Evolutionary conservation across 1,140 invertebrate species (phyloP).

Genomic region (Brachionus rubens): DNA sequence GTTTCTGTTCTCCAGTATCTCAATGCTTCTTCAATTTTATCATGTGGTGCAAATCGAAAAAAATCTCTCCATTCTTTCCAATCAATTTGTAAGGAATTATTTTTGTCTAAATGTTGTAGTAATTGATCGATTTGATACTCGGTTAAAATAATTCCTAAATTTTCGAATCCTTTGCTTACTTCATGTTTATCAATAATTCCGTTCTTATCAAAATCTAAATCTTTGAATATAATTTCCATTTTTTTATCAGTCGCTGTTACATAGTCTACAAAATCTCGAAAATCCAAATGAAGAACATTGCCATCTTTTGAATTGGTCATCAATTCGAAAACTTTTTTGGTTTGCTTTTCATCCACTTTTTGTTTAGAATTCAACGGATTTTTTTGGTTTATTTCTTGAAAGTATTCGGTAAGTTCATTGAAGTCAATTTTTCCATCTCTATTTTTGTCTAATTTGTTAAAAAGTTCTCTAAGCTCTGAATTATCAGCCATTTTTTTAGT

Average conservation of each 20-base stretch:
- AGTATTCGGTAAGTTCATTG: constrained; percentile 31
- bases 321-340: not conserved
- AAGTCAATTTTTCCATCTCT: constrained; percentile 45
- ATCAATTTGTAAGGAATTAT: not conserved
- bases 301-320: not conserved
- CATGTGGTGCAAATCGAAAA: constrained; percentile 34
- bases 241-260: constrained; percentile 28
- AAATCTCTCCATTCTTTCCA: constrained; percentile 38
- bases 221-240: constrained; percentile 40
- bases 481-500: not conserved
- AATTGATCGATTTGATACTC: not conserved
- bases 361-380: not conserved
- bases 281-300: not conserved
- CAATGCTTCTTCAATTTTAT: constrained; percentile 21
- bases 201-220: constrained; percentile 16
- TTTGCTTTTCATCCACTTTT: not conserved
- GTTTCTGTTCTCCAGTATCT: constrained; percentile 22
- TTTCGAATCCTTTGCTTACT: constrained; percentile 31
- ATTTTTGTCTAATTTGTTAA: constrained; percentile 40
- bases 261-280: constrained; percentile 31
- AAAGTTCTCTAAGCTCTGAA: constrained; percentile 5
- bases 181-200: constrained; percentile 15
- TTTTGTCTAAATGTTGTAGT: constrained; percentile 16
- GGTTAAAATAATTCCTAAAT: constrained; percentile 29
- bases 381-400: constrained; percentile 5